A percentile compares a stretch with the other conserved stretches of the same genome.
These are phyloP conservation scores for Psilanteris sp. DNA, from an alignment of 1,140 invertebrate genomes.

Conservation along the genomic window DNA sequence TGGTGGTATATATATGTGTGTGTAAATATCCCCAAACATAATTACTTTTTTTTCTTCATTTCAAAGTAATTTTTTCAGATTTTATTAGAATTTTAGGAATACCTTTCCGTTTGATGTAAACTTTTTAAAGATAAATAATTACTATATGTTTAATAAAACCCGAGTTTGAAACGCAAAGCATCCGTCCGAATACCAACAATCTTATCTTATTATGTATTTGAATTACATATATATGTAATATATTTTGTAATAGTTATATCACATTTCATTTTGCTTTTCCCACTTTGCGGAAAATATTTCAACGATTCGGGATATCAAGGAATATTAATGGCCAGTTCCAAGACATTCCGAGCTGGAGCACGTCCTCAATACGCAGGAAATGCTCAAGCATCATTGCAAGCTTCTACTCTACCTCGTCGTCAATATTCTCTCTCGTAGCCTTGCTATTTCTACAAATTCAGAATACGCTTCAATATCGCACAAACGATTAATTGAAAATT, in stretches of 20 bases:
- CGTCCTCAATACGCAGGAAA: conserved; percentile 55
- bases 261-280: conserved; percentile 54
- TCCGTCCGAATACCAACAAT: not conserved
- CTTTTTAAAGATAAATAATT: no score
- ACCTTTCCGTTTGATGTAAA: no score
- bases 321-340: conserved; percentile 67
- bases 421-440: conserved; percentile 55
- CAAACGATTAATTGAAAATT: conserved; percentile 54
- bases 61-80: no score
- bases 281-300: conserved; percentile 59
- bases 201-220: conserved; percentile 2
- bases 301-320: conserved; percentile 58
- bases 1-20: no score
- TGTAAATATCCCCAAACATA: no score
- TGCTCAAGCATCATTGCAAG: conserved; percentile 59
- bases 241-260: conserved; percentile 56
- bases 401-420: conserved; percentile 57
- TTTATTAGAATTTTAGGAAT: no score
- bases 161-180: not conserved
- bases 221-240: conserved; percentile 20
- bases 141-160: no score
- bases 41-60: no score
- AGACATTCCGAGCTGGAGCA: conserved; percentile 59
- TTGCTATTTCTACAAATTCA: conserved; percentile 55
- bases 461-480: conserved; percentile 50